phyloP scores from a whole-genome alignment of 2,797 vertebrate genomes.

The Petrocephalus sullivani region DNA sequence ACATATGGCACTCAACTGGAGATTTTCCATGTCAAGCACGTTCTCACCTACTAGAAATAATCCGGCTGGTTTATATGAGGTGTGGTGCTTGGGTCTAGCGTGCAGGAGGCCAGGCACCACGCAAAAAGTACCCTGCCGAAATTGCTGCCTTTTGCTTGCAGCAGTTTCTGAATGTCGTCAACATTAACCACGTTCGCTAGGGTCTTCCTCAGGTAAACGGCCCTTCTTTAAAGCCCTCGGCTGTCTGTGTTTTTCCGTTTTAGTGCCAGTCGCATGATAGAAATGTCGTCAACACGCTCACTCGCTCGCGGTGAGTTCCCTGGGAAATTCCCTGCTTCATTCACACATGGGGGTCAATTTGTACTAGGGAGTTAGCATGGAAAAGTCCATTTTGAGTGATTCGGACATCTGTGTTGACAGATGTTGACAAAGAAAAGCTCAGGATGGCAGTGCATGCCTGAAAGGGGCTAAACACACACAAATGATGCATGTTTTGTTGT shows the following conservation, averaged over 20 bases:
- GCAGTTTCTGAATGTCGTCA: background rate
- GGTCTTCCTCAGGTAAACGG: too few species aligned
- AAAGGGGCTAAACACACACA: background rate
- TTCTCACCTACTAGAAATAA: background rate
- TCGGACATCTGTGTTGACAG: background rate
- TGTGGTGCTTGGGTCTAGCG: background rate
- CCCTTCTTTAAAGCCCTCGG: too few species aligned
- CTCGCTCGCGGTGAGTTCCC: too few species aligned
- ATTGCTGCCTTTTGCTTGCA: background rate
- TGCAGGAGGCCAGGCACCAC: background rate
- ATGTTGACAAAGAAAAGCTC: background rate
- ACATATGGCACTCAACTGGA: background rate
- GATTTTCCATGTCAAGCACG: background rate
- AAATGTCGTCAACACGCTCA: too few species aligned
- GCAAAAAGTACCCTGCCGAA: background rate
- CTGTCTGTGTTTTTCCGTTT: too few species aligned
- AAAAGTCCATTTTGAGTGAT: background rate
- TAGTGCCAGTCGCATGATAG: too few species aligned
- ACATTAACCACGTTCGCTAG: background rate
- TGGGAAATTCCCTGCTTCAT: background rate
- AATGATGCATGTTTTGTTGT: background rate
- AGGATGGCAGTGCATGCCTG: background rate
- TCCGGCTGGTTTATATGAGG: background rate
- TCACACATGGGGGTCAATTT: background rate
- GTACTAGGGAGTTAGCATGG: background rate